Base-by-base conservation (phyloP, 1,140 invertebrate genomes). In the Bicyclus anynana region DNA sequence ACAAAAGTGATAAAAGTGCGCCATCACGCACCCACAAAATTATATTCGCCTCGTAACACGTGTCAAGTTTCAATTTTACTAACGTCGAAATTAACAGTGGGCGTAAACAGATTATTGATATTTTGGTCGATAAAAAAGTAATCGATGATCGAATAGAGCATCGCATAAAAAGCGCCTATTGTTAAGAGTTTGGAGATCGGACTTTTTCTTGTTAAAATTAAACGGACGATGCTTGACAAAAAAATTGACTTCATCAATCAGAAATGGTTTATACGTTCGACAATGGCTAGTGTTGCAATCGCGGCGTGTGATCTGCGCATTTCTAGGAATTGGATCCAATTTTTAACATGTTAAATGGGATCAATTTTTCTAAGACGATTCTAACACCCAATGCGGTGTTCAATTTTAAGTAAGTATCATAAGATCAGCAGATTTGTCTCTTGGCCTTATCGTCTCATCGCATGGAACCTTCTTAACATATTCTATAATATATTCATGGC, bases 51-150 rank as follows among this genome's bases (percentile, higher is more conserved):
- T 72, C 64, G 80, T 84, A 87, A 84, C 85, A 88, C 81, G 83
- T 88, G 85, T 88, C 83, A 86, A 80, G 75, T 78, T 83, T 83
- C 78, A 87, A 87, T 85, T 85, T 47, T 77, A 87, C 75, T 72
- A 83, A 85, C 75, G 78, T 86, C 72, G 76, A 73, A 85, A 83
- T 85, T 84, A 88, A 86, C 81, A 69, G 81, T 84, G 85, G 85
- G 85, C 83, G 85, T 88, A 84, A 79, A 85, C 81, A 74, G 80
- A 83, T 84, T 85, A 85, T 85, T 78, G 80, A 85, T 87, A 84
- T 87, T 85, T 79, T 78, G 62, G 50, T 64, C 62, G 77, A 84
- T 82, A 85, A 88, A 87, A 87, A 88, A 84, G 71, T 84, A 85
- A 88, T 88, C 83, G 84, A 86, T 86, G 84, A 85, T 80, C 82